Evolutionary conservation across 1,140 invertebrate genomes (phyloP).

Genomic region (Cyclargus thomasi): DNA sequence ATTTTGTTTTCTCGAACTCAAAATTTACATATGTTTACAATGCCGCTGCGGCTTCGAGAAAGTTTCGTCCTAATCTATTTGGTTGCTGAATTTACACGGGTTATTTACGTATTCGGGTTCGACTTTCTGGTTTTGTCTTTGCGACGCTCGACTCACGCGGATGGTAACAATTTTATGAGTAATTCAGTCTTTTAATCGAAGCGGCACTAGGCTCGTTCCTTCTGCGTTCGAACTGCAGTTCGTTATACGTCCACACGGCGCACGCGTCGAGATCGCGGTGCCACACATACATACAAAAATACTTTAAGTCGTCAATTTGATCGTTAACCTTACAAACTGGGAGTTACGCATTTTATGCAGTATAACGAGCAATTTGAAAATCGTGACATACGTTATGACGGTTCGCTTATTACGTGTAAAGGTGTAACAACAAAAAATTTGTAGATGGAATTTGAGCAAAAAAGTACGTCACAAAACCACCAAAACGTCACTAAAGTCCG

Average conservation of each 20-base stretch:
- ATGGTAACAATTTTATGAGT: slow-evolving; percentile 3
- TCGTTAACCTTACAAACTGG: neutral
- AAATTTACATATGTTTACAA: neutral
- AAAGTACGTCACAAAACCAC: neutral
- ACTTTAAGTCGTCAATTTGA: neutral
- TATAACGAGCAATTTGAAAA: neutral
- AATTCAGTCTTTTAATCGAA: neutral
- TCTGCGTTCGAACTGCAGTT: neutral
- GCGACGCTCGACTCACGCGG: neutral
- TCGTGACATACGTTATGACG: neutral
- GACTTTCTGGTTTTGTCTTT: neutral
- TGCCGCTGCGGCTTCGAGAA: neutral
- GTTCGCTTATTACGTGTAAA: neutral
- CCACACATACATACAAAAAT: neutral
- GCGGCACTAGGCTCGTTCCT: neutral
- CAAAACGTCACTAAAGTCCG: neutral
- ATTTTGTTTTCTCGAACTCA: neutral
- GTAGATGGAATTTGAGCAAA: slow-evolving; percentile 1
- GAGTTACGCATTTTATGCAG: neutral
- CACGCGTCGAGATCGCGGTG: neutral
- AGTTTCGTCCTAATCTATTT: neutral
- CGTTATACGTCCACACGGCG: neutral
- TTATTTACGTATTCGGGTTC: neutral
- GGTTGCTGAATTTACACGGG: neutral
- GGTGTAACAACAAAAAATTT: neutral